phyloP scores from a whole-genome alignment of 1,140 invertebrate species.

The Liolophura sinensis region DNA sequence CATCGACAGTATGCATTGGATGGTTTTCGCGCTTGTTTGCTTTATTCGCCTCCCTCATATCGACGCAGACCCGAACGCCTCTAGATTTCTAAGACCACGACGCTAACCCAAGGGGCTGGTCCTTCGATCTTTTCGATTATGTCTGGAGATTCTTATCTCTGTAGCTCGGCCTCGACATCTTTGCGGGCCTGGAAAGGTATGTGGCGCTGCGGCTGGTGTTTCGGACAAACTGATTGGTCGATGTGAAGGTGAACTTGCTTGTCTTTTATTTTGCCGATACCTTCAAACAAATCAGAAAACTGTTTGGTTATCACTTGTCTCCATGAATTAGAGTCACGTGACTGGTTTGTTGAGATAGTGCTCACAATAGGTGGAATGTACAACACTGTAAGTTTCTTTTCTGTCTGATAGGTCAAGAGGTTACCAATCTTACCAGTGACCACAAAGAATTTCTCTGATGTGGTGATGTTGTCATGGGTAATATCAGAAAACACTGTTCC shows the following conservation, averaged over 20 bases:
- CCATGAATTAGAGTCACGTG: too few relatives aligned
- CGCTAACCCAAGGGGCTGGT: conserved; percentile 39
- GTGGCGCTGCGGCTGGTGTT: conserved; percentile 9
- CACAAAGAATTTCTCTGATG: conserved; percentile 5
- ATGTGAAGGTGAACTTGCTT: conserved; percentile 29
- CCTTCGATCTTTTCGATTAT: conserved; percentile 33
- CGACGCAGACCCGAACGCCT: conserved; percentile 28
- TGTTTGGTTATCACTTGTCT: neutral
- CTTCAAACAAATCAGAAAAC: conserved; percentile 17
- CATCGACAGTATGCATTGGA: conserved; percentile 25
- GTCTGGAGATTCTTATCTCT: conserved; percentile 11
- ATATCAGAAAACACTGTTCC: neutral
- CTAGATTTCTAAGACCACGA: conserved; percentile 28
- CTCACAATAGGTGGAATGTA: neutral
- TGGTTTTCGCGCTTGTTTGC: conserved; percentile 21
- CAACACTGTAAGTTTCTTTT: conserved; percentile 3
- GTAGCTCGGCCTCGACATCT: conserved; percentile 13
- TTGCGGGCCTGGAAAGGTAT: conserved; percentile 21
- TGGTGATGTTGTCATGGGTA: neutral
- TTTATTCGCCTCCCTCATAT: conserved; percentile 25
- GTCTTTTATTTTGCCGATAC: conserved; percentile 31
- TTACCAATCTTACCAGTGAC: conserved; percentile 5
- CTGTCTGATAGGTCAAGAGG: conserved; percentile 9
- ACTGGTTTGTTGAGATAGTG: too few relatives aligned
- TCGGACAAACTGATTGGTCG: conserved; percentile 16